Base-by-base conservation (phyloP, 2,888 invertebrate genomes). In the Ariolimax columbianus region DNA sequence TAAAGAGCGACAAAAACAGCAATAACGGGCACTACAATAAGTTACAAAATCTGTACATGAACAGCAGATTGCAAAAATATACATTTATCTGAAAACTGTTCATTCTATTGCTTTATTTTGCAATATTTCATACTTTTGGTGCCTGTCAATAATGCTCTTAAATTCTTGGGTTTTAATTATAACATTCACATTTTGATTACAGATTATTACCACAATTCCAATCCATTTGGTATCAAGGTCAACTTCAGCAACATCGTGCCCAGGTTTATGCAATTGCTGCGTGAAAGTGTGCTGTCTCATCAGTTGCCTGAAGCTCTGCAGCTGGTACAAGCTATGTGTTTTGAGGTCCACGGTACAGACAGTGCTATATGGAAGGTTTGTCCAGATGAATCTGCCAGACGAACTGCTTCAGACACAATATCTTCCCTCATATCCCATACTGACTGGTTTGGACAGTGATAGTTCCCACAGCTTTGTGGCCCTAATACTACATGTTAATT, bases 301-400 rank as follows among this genome's bases (percentile, higher is more conserved):
- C 80, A 88, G 30, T 91, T 91, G 91, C 30, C 81, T 0, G 78
- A 89, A 78, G 89, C 88, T 0, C 85, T 89, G 0, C 19, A 86
- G 19, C 77, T 91, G 23, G 73, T 91, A 23, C 86, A 87, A 14
- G 77, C 80, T 23, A 36, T 90, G 23, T 70, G 84, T 14, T 73
- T 83, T 19, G 86, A 88, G 30, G 85, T 87, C 3, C 38, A 30
- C 11, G 86, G 85, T 19, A 73, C 89, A 7, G 88, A 88, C 43
- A 51, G 81, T 73, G 87, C 88, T 6, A 43, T 89, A 3, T 91
- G 90, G 90, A 89, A 90, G 89, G 91, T 90, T 80, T 23, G 82
- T 40, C 11, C 51, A 36, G 1, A 9, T 63, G 26, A n/a, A 63
- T 63, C n/a, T 63, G n/a, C 59, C 3, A 68, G 59, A 63, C 3